These are phyloP conservation scores for Drosophila cardini DNA, from an alignment of 1,140 invertebrate genomes.

Conservation along the genomic window DNA sequence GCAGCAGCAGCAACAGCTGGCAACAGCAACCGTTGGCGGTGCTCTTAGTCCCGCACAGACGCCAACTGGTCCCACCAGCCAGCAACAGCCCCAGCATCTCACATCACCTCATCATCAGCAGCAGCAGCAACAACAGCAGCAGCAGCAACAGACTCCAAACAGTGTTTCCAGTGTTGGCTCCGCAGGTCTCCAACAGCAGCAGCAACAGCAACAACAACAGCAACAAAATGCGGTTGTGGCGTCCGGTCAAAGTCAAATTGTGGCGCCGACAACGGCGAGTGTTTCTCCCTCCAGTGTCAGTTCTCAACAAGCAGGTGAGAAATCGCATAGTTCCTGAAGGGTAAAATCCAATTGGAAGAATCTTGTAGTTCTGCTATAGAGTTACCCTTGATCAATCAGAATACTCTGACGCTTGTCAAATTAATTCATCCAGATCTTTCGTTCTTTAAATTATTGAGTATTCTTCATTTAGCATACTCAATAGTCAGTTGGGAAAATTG, in stretches of 20 bases:
- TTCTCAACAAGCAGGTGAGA: slow-evolving; percentile 84
- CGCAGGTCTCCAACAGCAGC: slow-evolving; percentile 69
- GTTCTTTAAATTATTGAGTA: no score
- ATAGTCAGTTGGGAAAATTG: no score
- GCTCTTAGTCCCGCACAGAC: slow-evolving; percentile 79
- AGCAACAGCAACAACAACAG: slow-evolving; percentile 72
- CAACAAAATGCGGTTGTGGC: slow-evolving; percentile 81
- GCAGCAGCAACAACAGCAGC: slow-evolving; percentile 66
- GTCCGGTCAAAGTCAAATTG: slow-evolving; percentile 82
- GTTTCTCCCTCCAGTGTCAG: slow-evolving; percentile 85
- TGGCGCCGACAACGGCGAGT: slow-evolving; percentile 84
- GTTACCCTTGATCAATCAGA: neutral
- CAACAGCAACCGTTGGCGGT: slow-evolving; percentile 71
- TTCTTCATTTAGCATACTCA: no score
- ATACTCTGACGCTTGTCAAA: no score
- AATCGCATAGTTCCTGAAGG: neutral
- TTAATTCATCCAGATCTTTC: no score
- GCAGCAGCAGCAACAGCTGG: slow-evolving; percentile 68
- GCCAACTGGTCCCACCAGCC: slow-evolving; percentile 61
- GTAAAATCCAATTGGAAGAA: slow-evolving; percentile 11
- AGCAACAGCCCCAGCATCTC: slow-evolving; percentile 77
- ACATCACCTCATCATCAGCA: slow-evolving; percentile 81
- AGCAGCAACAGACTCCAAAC: slow-evolving; percentile 61
- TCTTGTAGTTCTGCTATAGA: neutral
- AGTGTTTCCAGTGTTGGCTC: slow-evolving; percentile 71